These are phyloP conservation scores for Axea sp. DNA, from an alignment of 2,888 invertebrate species.

Conservation along the genomic window DNA sequence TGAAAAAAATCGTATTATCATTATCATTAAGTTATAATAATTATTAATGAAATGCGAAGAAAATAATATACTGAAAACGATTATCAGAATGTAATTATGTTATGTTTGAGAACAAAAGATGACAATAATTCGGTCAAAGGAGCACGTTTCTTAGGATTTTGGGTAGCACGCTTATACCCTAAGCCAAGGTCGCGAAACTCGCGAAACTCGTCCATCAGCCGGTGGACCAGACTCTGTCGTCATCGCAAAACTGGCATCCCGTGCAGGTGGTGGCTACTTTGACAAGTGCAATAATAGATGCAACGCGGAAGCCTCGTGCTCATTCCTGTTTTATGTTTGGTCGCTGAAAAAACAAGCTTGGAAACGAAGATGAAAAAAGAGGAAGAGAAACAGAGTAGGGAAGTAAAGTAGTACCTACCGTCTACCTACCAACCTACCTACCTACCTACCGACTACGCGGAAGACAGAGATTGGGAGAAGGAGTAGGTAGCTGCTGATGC, in stretches of 20 bases:
- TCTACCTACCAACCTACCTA: conserved; percentile 69
- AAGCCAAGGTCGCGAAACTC: conserved; percentile 50
- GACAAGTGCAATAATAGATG: conserved; percentile 77
- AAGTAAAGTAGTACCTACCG: conserved; percentile 67
- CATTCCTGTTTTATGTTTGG: conserved; percentile 61
- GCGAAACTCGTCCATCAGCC: conserved; percentile 61
- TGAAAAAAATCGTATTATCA: too few species aligned
- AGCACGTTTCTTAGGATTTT: conserved; percentile 12
- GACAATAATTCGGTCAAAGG: background rate
- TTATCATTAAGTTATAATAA: too few species aligned
- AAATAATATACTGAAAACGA: too few species aligned
- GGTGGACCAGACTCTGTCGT: conserved; percentile 60
- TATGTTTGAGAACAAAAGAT: too few species aligned
- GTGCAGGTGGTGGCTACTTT: conserved; percentile 65
- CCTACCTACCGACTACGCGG: conserved; percentile 72
- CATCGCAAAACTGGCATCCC: conserved; percentile 73
- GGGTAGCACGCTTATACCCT: conserved; percentile 25
- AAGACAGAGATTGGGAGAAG: conserved; percentile 72
- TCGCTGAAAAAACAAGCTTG: conserved; percentile 58
- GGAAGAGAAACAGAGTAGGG: conserved; percentile 58
- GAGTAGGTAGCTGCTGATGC: conserved; percentile 62
- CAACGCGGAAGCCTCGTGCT: conserved; percentile 69
- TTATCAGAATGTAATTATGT: too few species aligned
- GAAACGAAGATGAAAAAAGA: conserved; percentile 58
- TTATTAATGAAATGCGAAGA: too few species aligned